These are phyloP conservation scores for Poecilia picta DNA, from an alignment of 2,797 vertebrate genomes.

Conservation along the genomic window DNA sequence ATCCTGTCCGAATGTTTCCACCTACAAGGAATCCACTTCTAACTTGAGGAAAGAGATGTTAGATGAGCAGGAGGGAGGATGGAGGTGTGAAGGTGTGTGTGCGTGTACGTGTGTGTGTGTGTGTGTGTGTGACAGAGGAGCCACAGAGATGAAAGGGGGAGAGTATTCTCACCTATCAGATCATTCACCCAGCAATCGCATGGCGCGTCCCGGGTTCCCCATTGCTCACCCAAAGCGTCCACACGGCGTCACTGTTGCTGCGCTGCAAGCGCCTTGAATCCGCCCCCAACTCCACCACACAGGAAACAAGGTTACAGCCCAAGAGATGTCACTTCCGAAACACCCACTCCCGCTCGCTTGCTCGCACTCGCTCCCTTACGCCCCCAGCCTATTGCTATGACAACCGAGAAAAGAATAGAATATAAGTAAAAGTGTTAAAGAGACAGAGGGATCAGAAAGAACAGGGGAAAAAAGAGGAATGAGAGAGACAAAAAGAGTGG, in stretches of 20 bases:
- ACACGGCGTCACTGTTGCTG: conserved; percentile 78
- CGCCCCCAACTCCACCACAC: conserved; percentile 82
- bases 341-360: conserved; percentile 83
- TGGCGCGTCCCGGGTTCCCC: conserved; percentile 68
- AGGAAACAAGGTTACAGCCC: conserved; percentile 88
- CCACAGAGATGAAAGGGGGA: conserved; percentile 36
- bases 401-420: conserved; percentile 88
- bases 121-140: conserved; percentile 26
- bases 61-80: conserved; percentile 16
- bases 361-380: conserved; percentile 82
- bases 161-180: conserved; percentile 79
- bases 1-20: conserved; percentile 34
- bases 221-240: conserved; percentile 75
- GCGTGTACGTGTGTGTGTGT: neutral
- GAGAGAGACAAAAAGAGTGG: conserved; percentile 49
- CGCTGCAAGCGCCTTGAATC: conserved; percentile 69
- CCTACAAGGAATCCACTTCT: conserved; percentile 34
- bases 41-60: conserved; percentile 29
- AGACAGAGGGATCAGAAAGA: conserved; percentile 81
- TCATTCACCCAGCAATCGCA: conserved; percentile 76
- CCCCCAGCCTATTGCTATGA: conserved; percentile 88
- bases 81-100: conserved; percentile 11
- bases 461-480: conserved; percentile 35
- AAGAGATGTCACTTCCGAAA: conserved; percentile 89
- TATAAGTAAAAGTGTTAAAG: conserved; percentile 86